Evolutionary conservation across 1,140 invertebrate genomes (phyloP), one percentile per base, ranked within the genome.

Genomic region (Paramacrobiotus metropolitanus): DNA sequence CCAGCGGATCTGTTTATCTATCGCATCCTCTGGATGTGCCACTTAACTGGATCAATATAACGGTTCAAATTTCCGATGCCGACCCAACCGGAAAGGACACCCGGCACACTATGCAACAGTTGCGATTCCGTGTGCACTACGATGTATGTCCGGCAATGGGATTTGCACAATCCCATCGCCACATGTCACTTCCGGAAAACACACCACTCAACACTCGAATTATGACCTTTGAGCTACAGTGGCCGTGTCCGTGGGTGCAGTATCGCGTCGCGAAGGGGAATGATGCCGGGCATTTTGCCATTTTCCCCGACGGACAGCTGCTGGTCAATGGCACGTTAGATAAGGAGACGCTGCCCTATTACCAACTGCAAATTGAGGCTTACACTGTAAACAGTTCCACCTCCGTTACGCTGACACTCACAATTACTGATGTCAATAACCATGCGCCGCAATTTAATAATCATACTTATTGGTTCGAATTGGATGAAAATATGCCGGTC

Each of bases 401-500:
- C n/a, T 9, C 34, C 34, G 80, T 82, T 0, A 71, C 71, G 1
- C 78, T 92, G 1, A 81, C 76, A 0, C 76, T 95, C 24, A 79
- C 85, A 3, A 79, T 94, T 0, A 87, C 87, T 0, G 87, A 84
- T 0, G 83, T 89, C 69, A 96, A 95, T 71, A 73, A 75, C 24
- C 77, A 83, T 66, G 76, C 78, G 1, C 91, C 91, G 0, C 79
- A 80, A 30, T 94, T 95, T 68, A 84, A 81, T 2, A 83, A 85
- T 0, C 71, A 82, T 0, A 86, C 84, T 67, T 89, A 89, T 71
- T 85, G 90, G 75, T 85, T 87, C 0, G 84, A 86, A 62, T 83
- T 96, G 1, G 84, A 84, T 1, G 90, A 94, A 77, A 89, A 90
- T 72, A 85, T 89, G 68, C 82, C 85, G 0, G 72, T 90, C 0